These are phyloP conservation scores for Melieria picta DNA, from an alignment of 2,888 invertebrate genomes.

Conservation along the genomic window DNA sequence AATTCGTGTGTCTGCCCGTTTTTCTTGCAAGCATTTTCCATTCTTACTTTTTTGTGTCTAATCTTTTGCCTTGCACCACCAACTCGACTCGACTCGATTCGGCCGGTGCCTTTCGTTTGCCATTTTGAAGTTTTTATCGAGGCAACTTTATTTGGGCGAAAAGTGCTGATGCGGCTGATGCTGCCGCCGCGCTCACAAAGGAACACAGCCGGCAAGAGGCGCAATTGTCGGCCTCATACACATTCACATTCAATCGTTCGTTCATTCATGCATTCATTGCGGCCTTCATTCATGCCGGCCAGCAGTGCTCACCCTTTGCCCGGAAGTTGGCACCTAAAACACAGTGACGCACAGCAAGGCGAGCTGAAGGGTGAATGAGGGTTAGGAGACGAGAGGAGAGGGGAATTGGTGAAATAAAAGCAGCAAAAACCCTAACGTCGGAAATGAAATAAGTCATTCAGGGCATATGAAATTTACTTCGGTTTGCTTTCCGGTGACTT, in stretches of 20 bases:
- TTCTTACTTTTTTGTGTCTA: slow-evolving; percentile 10
- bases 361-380: not conserved
- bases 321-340: slow-evolving; percentile 30
- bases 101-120: slow-evolving; percentile 1
- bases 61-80: not conserved
- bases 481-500: slow-evolving; percentile 32
- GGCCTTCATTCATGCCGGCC: not conserved
- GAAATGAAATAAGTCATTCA: slow-evolving; percentile 38
- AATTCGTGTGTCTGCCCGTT: no score
- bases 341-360: slow-evolving; percentile 6
- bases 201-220: not conserved
- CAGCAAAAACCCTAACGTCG: slow-evolving; percentile 22
- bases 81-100: not conserved
- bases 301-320: slow-evolving; percentile 7
- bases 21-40: no score
- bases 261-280: not conserved
- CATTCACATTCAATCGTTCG: slow-evolving; percentile 3
- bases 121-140: slow-evolving; percentile 30
- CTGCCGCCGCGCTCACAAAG: not conserved
- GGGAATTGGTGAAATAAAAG: slow-evolving; percentile 5
- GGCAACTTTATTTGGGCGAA: slow-evolving; percentile 41
- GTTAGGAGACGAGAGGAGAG: not conserved
- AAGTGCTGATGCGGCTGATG: slow-evolving; percentile 39
- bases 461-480: slow-evolving; percentile 35
- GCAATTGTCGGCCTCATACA: slow-evolving; percentile 5